These are phyloP conservation scores for Anagyrus pseudococci DNA, from an alignment of 2,888 invertebrate species.

Conservation along the genomic window DNA sequence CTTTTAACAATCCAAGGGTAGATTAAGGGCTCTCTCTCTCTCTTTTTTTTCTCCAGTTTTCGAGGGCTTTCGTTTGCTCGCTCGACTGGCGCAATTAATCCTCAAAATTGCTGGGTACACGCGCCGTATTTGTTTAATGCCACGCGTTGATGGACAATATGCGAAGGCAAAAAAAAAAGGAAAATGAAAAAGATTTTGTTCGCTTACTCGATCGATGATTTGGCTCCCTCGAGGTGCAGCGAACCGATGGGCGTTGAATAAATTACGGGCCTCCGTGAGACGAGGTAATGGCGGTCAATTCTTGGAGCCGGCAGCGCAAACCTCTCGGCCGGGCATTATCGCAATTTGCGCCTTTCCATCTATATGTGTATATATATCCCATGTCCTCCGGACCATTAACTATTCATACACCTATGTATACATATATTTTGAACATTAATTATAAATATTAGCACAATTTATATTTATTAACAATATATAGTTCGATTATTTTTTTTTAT, in stretches of 20 bases:
- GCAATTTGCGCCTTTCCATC: conserved; percentile 36
- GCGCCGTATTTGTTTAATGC: too few relatives aligned
- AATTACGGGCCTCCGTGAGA: conserved; percentile 43
- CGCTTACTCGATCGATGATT: neutral
- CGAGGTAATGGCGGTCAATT: conserved; percentile 45
- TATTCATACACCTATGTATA: neutral
- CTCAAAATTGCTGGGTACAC: too few relatives aligned
- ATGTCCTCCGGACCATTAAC: neutral
- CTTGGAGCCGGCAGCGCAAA: conserved; percentile 28
- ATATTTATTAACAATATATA: too few relatives aligned
- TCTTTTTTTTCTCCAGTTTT: too few relatives aligned
- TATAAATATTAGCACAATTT: neutral
- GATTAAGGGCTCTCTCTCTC: too few relatives aligned
- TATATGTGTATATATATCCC: neutral
- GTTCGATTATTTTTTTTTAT: too few relatives aligned
- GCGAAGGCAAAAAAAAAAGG: conserved; percentile 35
- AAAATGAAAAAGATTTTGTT: neutral
- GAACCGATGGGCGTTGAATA: conserved; percentile 44
- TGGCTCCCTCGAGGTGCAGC: neutral
- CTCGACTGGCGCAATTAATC: too few relatives aligned
- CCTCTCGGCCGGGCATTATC: conserved; percentile 39
- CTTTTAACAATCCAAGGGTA: too few relatives aligned
- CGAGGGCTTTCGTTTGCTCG: too few relatives aligned
- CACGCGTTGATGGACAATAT: too few relatives aligned
- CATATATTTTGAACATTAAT: neutral